A percentile compares a stretch with the other conserved stretches of the same genome.
phyloP scores from a whole-genome alignment of 1,140 invertebrate genomes.

The Chrysomallon squamiferum region DNA sequence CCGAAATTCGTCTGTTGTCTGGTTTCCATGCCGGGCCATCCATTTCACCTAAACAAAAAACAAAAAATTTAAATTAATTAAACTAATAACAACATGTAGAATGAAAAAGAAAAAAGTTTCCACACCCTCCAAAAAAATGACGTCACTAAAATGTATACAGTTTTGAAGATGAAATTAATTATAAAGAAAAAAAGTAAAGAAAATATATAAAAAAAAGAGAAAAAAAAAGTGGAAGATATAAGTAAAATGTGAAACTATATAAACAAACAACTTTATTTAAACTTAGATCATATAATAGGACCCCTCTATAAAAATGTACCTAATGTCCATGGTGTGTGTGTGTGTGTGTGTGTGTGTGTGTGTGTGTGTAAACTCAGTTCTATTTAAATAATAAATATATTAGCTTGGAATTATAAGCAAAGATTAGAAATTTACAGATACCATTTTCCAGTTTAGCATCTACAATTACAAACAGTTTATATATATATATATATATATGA shows the following conservation, averaged over 20 bases:
- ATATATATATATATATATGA: too few relatives aligned
- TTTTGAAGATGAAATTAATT: neutral
- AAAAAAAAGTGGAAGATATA: neutral
- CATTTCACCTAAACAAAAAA: slow-evolving; percentile 32
- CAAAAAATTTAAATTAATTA: neutral
- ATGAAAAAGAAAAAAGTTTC: neutral
- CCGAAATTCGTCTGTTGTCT: slow-evolving; percentile 39
- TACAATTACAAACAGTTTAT: too few relatives aligned
- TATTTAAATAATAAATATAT: too few relatives aligned
- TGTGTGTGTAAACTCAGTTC: too few relatives aligned
- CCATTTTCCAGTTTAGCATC: too few relatives aligned
- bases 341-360: too few relatives aligned
- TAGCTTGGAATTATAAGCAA: too few relatives aligned
- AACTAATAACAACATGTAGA: neutral
- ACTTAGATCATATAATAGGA: neutral
- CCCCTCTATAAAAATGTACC: too few relatives aligned
- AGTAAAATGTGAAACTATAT: neutral
- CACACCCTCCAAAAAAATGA: too few relatives aligned
- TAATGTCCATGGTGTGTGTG: too few relatives aligned
- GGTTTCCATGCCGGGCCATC: slow-evolving; percentile 35
- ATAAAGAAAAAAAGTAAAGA: neutral
- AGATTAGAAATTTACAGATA: too few relatives aligned
- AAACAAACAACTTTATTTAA: neutral
- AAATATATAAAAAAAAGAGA: neutral
- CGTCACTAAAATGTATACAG: too few relatives aligned